Percentiles rank a stretch among this genome's conserved stretches.
phyloP scores from a whole-genome alignment of 2,888 invertebrate species.

The Metacarcinus magister region DNA sequence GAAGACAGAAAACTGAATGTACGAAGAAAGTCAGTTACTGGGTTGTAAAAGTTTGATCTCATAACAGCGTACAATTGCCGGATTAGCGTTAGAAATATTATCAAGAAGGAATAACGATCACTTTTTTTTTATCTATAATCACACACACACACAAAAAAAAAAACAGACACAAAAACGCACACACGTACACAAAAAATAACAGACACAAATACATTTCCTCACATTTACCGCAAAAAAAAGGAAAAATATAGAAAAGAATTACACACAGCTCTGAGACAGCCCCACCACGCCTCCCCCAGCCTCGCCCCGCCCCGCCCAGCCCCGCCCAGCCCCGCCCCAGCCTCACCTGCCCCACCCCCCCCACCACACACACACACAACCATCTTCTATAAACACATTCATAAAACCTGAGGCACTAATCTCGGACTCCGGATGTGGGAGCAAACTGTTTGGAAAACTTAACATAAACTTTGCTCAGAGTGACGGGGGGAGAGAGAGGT shows the following conservation, averaged over 20 bases:
- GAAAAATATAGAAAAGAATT: not conserved
- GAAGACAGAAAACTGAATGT: no score
- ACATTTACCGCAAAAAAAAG: not conserved
- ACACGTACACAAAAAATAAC: not conserved
- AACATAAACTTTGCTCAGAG: conserved; percentile 37
- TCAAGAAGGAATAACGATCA: no score
- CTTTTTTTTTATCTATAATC: no score
- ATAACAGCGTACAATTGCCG: no score
- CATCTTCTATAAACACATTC: conserved; percentile 36
- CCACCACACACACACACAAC: conserved; percentile 5
- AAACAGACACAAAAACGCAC: not conserved
- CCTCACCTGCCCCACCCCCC: not conserved
- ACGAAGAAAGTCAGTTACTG: no score
- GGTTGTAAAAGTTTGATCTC: no score
- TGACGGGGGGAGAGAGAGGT: conserved; percentile 15
- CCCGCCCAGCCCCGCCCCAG: not conserved
- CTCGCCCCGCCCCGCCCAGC: not conserved
- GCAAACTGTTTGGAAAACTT: conserved; percentile 59
- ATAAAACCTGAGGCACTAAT: conserved; percentile 49
- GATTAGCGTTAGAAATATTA: no score
- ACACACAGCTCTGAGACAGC: no score
- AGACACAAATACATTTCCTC: not conserved
- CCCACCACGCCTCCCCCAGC: no score
- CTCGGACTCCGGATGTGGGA: conserved; percentile 51
- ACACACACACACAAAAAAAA: not conserved